Evolutionary conservation across 2,797 vertebrate genomes (phyloP).

Genomic region (Discoglossus pictus): DNA sequence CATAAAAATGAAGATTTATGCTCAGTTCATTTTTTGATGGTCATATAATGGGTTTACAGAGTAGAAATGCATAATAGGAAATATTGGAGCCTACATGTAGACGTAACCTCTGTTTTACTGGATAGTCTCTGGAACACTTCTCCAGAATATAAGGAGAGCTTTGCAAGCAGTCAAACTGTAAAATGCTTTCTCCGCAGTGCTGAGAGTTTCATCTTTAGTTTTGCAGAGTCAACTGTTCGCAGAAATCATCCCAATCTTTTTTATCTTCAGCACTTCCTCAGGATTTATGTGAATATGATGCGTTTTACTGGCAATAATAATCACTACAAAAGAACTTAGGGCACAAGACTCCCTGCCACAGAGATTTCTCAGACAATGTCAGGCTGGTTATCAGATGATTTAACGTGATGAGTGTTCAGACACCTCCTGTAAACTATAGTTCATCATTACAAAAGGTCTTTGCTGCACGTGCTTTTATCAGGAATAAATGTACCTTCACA

Average conservation of each 20-base stretch:
- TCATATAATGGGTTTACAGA: too few relatives aligned
- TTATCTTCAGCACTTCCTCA: constrained; percentile 33
- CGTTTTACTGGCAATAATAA: constrained; percentile 45
- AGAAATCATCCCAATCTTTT: constrained; percentile 40
- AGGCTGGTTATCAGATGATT: constrained; percentile 38
- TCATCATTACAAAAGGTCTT: neutral
- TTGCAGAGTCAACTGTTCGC: constrained; percentile 48
- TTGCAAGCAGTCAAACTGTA: constrained; percentile 9
- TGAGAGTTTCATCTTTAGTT: constrained; percentile 26
- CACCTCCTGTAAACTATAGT: neutral
- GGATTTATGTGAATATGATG: constrained; percentile 47
- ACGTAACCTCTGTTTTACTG: neutral
- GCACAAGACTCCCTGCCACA: constrained; percentile 2
- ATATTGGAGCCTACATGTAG: too few relatives aligned
- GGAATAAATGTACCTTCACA: neutral
- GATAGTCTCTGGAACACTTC: neutral
- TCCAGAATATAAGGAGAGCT: neutral
- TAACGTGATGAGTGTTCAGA: constrained; percentile 16
- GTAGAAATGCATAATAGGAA: too few relatives aligned
- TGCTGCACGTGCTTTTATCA: neutral
- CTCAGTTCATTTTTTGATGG: too few relatives aligned
- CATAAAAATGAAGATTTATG: too few relatives aligned
- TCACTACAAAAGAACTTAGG: constrained; percentile 37
- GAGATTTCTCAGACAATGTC: constrained; percentile 32
- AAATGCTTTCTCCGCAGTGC: constrained; percentile 33